Evolutionary conservation across 2,113 vertebrate genomes (phyloP), one percentile per base, ranked within the genome.

Genomic region (Mola mola): DNA sequence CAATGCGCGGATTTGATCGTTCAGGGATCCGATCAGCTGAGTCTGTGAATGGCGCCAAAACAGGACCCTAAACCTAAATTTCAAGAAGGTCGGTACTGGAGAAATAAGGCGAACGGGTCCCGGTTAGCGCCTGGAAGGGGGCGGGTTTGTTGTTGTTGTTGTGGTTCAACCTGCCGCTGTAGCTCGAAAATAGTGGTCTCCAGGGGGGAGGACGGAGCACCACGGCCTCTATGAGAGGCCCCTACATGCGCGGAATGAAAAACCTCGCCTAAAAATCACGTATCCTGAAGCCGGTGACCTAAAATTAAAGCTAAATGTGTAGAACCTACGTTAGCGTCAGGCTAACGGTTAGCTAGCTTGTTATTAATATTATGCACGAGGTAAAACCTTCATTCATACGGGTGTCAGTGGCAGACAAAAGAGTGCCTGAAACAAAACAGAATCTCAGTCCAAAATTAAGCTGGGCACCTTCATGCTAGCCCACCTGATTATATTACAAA

Each of bases 1-100:
- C 87, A 82, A 92, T 92, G 92, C 89, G 66, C 83, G 90, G 79
- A 86, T 87, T 88, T 92, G 87, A 90, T 88, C 89, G 73, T 79
- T 88, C 90, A 85, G 89, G 79, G 87, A 84, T 89, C 87, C 89
- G 87, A 87, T 57, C 89, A 84, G 90, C 71, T 91, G 92, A 92
- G 89, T 90, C 90, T 92, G 94, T 96, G 94, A 96, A 97, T 96
- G 95, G 96, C 96, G 95, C 95, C 96, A 93, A 98, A 98, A 94
- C 95, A 96, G 92, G 96, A 96, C 93, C 96, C 96, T 89, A 97
- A 95, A 88, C 96, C 95, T 71, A 98, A 98, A 90, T 98, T 98
- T 94, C 94, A 95, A 92, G 94, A 95, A 94, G 94, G 94, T 95
- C 0, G 0, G 87, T 83, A n/a, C n/a, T n/a, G 10, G 3, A 3